Evolutionary conservation across 2,797 vertebrate species (phyloP), one percentile per base, ranked within the genome.

Genomic region (Poecile montanus): DNA sequence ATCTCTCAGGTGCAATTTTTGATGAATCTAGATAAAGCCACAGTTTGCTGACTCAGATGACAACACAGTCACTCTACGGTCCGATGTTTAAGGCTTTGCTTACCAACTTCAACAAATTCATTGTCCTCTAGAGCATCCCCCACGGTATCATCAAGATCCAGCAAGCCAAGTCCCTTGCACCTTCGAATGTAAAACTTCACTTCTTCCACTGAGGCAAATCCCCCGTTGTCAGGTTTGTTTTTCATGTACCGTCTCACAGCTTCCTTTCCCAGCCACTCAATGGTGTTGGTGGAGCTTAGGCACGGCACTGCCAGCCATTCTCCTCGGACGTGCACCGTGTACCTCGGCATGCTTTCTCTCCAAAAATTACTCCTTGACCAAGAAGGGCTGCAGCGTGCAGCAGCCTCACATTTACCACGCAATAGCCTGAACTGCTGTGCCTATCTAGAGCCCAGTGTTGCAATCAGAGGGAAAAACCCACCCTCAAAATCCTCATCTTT

Each of bases 101-200:
- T 98, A 99, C 99, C 99, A 61, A 99, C 98, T 97, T 99, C 99
- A 27, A 99, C 98, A 93, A 99, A 99, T 91, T 99, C 99, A 50
- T 99, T 99, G 97, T 99, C 99, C 78, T 99, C 99, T 87, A 99
- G 97, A 21, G 99, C 99, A 93, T 98, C 98, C n/a, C 98, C 98
- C 45, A 99, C 97, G 0, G 87, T 94, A 94, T 99, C 99, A 60
- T 99, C 99, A 0, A 97, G 97, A 96, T 99, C 99, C 97, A 99
- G 75, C 96, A 99, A 96, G 61, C 99, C 98, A 85, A 98, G 97
- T 17, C 99, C 98, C 94, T 99, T 99, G 96, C 99, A 99, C 89
- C 98, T 98, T 76, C 99, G 98, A 90, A 98, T 97, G 2, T 98
- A 97, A 93, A 99, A 99, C 29, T 83, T 92, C 1, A 98, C 97